phyloP scores from a whole-genome alignment of 2,113 vertebrate genomes.

The Crotalus viridis region DNA sequence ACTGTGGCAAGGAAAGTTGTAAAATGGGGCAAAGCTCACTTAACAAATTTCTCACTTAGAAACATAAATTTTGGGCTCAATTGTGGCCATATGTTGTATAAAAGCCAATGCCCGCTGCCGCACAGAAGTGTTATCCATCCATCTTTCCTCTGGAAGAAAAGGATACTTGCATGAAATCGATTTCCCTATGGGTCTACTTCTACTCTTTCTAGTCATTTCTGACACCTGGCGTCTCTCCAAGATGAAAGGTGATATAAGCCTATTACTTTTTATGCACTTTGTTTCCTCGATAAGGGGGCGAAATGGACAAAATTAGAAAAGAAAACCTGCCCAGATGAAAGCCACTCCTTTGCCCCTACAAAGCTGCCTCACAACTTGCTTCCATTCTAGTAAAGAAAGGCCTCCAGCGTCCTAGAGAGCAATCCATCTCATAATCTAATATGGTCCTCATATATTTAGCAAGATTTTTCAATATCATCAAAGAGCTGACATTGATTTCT shows the following conservation, averaged over 20 bases:
- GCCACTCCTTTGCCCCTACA: background rate
- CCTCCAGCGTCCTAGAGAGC: background rate
- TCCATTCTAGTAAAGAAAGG: background rate
- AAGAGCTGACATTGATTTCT: background rate
- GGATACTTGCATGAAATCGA: background rate
- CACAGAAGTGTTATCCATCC: background rate
- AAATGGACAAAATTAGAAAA: background rate
- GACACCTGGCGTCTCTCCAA: background rate
- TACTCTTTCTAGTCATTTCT: background rate
- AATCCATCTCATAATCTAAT: background rate
- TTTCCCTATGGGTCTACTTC: background rate
- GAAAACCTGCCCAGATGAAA: background rate
- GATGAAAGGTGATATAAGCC: background rate
- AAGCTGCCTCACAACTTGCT: background rate
- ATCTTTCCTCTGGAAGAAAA: background rate
- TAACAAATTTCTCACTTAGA: background rate
- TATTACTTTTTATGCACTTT: background rate
- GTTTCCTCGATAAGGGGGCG: background rate
- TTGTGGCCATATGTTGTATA: background rate
- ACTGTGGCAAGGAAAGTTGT: background rate
- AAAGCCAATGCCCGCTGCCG: background rate
- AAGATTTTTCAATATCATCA: accelerated
- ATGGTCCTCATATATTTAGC: background rate
- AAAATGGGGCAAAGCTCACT: background rate
- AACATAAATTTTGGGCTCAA: background rate